phyloP scores from a whole-genome alignment of 2,113 vertebrate species.

The Sminthopsis crassicaudata region DNA sequence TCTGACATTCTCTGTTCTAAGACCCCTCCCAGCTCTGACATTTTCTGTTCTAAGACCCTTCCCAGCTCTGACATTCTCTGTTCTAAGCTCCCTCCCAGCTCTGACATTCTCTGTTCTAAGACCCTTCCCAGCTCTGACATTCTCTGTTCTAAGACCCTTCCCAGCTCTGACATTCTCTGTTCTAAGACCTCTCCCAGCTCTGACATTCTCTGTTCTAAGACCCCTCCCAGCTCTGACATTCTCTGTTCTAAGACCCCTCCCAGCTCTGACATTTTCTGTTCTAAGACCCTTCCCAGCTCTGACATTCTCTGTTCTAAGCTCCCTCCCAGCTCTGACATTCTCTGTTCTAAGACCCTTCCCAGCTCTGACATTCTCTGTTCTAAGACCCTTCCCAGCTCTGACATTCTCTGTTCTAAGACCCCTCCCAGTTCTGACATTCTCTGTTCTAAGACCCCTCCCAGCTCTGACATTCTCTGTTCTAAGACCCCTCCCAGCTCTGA shows the following conservation, averaged over 20 bases:
- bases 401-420: neutral
- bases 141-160: neutral
- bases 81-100: neutral
- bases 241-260: no score
- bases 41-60: no score
- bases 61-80: no score
- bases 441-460: neutral
- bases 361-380: no score
- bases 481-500: no score
- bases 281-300: no score
- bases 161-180: no score
- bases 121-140: neutral
- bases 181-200: neutral
- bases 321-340: neutral
- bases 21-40: no score
- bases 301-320: neutral
- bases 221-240: neutral
- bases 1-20: neutral
- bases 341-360: neutral
- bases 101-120: neutral
- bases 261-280: no score
- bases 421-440: neutral
- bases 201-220: neutral
- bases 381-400: neutral
- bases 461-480: neutral